Conservation (phyloP, 2,113 vertebrate genomes). For the Odocoileus virginianus region DNA sequence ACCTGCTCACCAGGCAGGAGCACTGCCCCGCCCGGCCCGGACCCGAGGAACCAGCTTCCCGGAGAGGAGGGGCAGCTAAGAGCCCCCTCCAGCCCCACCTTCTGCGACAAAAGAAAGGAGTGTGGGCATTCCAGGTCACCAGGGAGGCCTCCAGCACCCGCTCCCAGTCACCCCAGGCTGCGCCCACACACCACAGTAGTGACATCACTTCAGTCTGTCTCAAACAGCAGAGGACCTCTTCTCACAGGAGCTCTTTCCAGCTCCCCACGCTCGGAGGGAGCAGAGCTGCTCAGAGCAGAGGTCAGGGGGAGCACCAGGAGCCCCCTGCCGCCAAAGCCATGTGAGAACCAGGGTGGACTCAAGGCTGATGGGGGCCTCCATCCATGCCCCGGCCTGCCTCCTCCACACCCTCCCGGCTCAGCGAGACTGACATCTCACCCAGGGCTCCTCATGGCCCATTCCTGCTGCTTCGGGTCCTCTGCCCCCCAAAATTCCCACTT, state of each 20-base stretch:
- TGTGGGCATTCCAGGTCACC: background rate
- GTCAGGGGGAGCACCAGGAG: background rate
- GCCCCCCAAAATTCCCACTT: background rate
- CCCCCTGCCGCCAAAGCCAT: background rate
- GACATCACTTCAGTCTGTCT: background rate
- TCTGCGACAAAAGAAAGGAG: background rate
- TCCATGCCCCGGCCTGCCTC: background rate
- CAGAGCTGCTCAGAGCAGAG: background rate
- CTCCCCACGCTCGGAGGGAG: background rate
- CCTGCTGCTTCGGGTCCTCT: background rate
- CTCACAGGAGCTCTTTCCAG: background rate
- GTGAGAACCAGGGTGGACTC: background rate
- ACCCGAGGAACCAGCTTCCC: background rate
- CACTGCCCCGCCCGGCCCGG: background rate
- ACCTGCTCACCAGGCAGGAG: background rate
- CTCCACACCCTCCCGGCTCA: background rate
- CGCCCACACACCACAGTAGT: background rate
- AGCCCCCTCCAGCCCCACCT: background rate
- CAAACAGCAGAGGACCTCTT: background rate
- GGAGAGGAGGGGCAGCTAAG: background rate
- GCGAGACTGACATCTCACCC: too few relatives aligned
- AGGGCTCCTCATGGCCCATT: background rate
- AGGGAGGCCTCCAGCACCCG: background rate
- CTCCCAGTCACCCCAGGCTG: background rate
- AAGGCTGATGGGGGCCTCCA: background rate